phyloP scores from a whole-genome alignment of 2,888 invertebrate species.

The Tetragnatha montana region DNA sequence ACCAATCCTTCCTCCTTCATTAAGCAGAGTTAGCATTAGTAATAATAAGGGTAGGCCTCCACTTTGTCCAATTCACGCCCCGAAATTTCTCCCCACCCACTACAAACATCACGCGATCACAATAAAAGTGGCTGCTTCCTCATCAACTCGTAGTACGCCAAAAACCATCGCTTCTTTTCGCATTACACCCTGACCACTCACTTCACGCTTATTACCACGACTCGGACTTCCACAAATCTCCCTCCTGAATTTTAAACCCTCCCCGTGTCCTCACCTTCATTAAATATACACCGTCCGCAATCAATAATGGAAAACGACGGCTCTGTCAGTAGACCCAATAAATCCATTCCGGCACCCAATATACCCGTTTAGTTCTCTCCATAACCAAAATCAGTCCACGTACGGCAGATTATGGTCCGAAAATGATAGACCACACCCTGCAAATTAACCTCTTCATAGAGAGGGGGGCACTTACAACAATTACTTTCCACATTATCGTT shows the following conservation, averaged over 20 bases:
- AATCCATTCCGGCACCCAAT: slow-evolving; percentile 41
- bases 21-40: not conserved
- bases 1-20: not conserved
- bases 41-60: not conserved
- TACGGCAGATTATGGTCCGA: slow-evolving; percentile 69
- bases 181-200: slow-evolving; percentile 11
- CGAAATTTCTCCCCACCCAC: not conserved
- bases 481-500: slow-evolving; percentile 71
- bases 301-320: slow-evolving; percentile 66
- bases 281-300: slow-evolving; percentile 53
- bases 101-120: not conserved
- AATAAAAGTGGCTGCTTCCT: not conserved
- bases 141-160: not conserved
- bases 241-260: slow-evolving; percentile 28
- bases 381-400: slow-evolving; percentile 67
- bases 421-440: slow-evolving; percentile 69
- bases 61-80: not conserved
- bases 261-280: slow-evolving; percentile 23
- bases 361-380: slow-evolving; percentile 58
- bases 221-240: not conserved
- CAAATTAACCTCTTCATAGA: slow-evolving; percentile 66
- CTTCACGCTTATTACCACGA: slow-evolving; percentile 12
- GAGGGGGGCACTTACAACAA: slow-evolving; percentile 69
- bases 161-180: not conserved
- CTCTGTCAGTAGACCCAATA: slow-evolving; percentile 53